Conservation (phyloP, 2,888 invertebrate genomes). For the Aleiodes testaceus region DNA sequence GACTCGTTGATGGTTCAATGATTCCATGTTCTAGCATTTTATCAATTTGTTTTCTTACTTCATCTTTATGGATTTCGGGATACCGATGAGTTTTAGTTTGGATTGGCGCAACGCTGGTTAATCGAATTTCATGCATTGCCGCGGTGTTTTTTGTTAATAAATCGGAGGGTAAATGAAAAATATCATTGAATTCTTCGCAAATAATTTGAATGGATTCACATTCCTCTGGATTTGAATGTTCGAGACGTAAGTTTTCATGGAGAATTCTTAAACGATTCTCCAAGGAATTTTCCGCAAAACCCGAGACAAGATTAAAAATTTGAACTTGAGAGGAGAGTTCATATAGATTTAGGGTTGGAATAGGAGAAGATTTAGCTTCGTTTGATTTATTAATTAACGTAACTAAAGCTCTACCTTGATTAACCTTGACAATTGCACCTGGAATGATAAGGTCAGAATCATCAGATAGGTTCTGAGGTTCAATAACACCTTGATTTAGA, state of each 20-base stretch:
- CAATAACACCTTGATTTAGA: constrained; percentile 33
- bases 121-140: constrained; percentile 56
- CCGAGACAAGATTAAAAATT: constrained; percentile 12
- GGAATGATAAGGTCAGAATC: constrained; percentile 30
- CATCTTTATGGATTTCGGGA: constrained; percentile 57
- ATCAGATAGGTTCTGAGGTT: constrained; percentile 1
- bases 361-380: constrained; percentile 5
- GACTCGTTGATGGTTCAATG: constrained; percentile 47
- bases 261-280: constrained; percentile 14
- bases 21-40: constrained; percentile 59
- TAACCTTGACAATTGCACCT: constrained; percentile 30
- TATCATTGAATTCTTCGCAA: constrained; percentile 39
- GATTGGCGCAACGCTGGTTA: constrained; percentile 56
- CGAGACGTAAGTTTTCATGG: constrained; percentile 29
- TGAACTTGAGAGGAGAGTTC: not conserved
- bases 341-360: constrained; percentile 2
- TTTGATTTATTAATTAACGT: constrained; percentile 22
- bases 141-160: constrained; percentile 55
- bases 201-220: constrained; percentile 28
- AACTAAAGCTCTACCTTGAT: constrained; percentile 17
- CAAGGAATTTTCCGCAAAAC: not conserved
- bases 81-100: constrained; percentile 59
- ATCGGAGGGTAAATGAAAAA: constrained; percentile 41
- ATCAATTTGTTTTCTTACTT: constrained; percentile 57
- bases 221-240: constrained; percentile 44